These are phyloP conservation scores for Polypterus senegalus DNA, from an alignment of 2,113 vertebrate species.

Conservation along the genomic window DNA sequence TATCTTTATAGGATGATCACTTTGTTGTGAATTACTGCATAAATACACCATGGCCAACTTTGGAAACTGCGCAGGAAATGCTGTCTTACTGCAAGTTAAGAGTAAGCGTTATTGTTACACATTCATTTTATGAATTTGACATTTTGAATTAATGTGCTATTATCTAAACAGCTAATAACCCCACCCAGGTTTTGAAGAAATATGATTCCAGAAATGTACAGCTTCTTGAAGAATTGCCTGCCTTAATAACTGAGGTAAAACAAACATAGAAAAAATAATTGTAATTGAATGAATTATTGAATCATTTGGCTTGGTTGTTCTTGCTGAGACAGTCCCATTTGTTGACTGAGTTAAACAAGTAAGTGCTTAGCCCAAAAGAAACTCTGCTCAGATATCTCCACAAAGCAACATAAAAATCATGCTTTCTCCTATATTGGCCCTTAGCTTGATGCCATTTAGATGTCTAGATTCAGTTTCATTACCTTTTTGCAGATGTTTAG, in stretches of 20 bases:
- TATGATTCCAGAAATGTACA: conserved; percentile 25
- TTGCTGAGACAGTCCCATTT: too few species aligned
- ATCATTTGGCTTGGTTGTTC: too few species aligned
- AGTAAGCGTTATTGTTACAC: conserved; percentile 30
- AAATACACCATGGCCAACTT: conserved; percentile 76
- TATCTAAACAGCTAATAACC: neutral
- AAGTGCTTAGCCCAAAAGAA: too few species aligned
- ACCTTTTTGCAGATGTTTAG: too few species aligned
- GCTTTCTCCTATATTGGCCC: too few species aligned
- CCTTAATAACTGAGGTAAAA: conserved; percentile 47
- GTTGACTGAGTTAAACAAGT: too few species aligned
- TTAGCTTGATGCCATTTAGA: too few species aligned
- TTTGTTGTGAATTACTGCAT: conserved; percentile 87
- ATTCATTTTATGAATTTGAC: neutral
- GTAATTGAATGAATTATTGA: too few species aligned
- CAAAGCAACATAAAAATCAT: too few species aligned
- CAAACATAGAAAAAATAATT: neutral
- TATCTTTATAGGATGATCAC: conserved; percentile 61
- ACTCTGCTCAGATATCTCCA: too few species aligned
- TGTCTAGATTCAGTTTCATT: too few species aligned
- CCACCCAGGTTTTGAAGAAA: conserved; percentile 44
- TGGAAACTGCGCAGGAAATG: conserved; percentile 81
- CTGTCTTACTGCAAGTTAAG: conserved; percentile 61
- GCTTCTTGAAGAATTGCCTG: conserved; percentile 22
- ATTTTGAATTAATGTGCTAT: neutral